A percentile compares a stretch with the other conserved stretches of the same genome.
phyloP scores from a whole-genome alignment of 1,140 invertebrate genomes.

The Aleiodes sp. region DNA sequence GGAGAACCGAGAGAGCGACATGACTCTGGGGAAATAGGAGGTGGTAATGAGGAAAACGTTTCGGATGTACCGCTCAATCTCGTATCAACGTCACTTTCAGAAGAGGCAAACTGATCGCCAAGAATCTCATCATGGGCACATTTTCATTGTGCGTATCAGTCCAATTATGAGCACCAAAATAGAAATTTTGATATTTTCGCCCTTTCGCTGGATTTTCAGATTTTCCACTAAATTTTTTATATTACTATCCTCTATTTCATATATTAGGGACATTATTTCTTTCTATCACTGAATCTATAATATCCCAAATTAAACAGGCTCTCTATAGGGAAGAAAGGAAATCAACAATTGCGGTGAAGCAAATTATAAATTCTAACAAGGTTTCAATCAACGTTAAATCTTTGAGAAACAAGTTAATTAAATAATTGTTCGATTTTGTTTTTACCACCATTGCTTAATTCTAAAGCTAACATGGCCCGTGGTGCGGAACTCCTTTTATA shows the following conservation, averaged over 20 bases:
- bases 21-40: constrained; percentile 50
- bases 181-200: too few relatives aligned
- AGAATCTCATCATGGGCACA: too few relatives aligned
- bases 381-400: neutral
- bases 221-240: too few relatives aligned
- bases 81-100: constrained; percentile 62
- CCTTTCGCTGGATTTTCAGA: too few relatives aligned
- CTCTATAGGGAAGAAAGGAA: neutral
- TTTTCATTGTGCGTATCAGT: too few relatives aligned
- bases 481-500: constrained; percentile 46
- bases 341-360: too few relatives aligned
- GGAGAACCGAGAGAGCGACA: constrained; percentile 48
- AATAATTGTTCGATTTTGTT: neutral
- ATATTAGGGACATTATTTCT: too few relatives aligned
- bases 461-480: constrained; percentile 45
- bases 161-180: too few relatives aligned
- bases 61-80: constrained; percentile 64
- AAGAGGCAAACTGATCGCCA: constrained; percentile 57
- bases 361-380: too few relatives aligned
- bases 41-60: constrained; percentile 55
- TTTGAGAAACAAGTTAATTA: neutral
- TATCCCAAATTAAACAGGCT: too few relatives aligned
- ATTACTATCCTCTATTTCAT: too few relatives aligned
- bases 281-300: too few relatives aligned
- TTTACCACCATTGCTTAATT: constrained; percentile 24